Base-by-base conservation (phyloP, 2,797 vertebrate species). In the Alcedo quadribrachys region DNA sequence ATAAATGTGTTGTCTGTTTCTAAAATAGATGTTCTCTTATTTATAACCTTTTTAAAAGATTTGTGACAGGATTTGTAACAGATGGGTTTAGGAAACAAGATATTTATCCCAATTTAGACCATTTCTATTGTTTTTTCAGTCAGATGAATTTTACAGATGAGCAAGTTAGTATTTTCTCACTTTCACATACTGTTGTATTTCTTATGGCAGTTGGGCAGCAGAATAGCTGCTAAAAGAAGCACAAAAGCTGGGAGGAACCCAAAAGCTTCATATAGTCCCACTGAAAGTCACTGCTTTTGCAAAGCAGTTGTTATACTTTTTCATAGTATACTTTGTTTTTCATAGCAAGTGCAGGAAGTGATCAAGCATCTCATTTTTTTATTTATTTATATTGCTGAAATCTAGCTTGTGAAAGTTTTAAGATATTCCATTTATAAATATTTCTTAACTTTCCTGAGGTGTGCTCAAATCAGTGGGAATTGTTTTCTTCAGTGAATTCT, bases 1-100 rank as follows among this genome's bases (percentile, higher is more conserved):
- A 96, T 96, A 97, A 97, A 97, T 92, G 81, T 92, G 91, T 96
- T 97, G 87, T 80, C 94, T 33, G 5, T 96, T 94, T 97, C 95
- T 92, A 96, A 97, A 97, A 97, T 96, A 97, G 91, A 85, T 96
- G 78, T 96, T 96, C 89, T 94, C 93, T 96, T 96, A 96, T 96
- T 97, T 96, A 95, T 96, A 96, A 96, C 90, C 89, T 90, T 91
- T 92, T 62, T 67, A 95, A 96, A 97, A 95, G 15, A 84, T 87
- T 97, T 95, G 67, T 57, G 81, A 66, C 61, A 92, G 81, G 83
- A 96, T 93, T 96, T 94, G 80, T 79, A 95, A 83, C 95, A 97
- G 95, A 97, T 96, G 95, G 92, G 42, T 94, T 96, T 81, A 92
- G 86, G 82, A 96, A 97, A 87, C 21, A 83, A 86, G 82, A 54